phyloP scores from a whole-genome alignment of 2,888 invertebrate species.

The Pharmacophagus antenor region DNA sequence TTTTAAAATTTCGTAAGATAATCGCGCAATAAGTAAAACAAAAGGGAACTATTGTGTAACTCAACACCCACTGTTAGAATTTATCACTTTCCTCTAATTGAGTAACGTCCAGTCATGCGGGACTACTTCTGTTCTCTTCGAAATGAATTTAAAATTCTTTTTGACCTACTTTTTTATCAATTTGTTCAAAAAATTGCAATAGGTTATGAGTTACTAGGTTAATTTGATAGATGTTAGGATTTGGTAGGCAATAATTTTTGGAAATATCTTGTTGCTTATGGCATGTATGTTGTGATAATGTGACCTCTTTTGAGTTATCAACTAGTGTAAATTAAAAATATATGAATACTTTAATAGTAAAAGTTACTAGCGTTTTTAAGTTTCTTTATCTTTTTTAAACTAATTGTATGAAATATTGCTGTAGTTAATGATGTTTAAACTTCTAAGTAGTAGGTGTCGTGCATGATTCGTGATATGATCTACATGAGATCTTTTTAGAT shows the following conservation, averaged over 20 bases:
- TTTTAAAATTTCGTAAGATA: constrained; percentile 1
- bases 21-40: neutral
- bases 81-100: constrained; percentile 31
- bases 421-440: too few species aligned
- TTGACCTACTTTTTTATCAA: neutral
- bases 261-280: too few species aligned
- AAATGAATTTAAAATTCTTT: neutral
- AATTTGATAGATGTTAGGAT: neutral
- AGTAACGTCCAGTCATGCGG: constrained; percentile 24
- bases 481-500: constrained; percentile 63
- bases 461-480: constrained; percentile 51
- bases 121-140: constrained; percentile 16
- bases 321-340: too few species aligned
- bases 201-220: neutral
- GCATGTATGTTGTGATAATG: too few species aligned
- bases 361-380: too few species aligned
- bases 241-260: neutral
- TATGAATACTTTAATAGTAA: too few species aligned
- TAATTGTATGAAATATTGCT: too few species aligned
- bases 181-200: neutral
- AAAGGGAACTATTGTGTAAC: constrained; percentile 21
- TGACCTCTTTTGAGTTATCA: too few species aligned
- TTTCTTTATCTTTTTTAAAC: too few species aligned
- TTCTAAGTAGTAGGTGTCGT: constrained; percentile 46
- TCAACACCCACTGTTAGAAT: constrained; percentile 19